phyloP scores from a whole-genome alignment of 1,140 invertebrate genomes.

The Drosophila busckii region DNA sequence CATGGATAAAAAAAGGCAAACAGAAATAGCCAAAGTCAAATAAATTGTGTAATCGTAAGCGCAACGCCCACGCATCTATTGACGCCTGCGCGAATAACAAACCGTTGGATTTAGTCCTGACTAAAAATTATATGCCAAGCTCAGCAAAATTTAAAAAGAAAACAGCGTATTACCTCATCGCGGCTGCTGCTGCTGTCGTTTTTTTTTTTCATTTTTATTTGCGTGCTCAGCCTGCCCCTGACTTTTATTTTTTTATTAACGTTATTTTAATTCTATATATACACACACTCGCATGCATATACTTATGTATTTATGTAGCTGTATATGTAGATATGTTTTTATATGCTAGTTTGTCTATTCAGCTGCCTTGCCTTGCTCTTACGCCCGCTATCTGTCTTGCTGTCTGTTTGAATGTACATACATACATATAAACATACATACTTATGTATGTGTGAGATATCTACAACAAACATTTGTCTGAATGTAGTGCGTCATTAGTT shows the following conservation, averaged over 20 bases:
- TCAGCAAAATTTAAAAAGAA: too few species aligned
- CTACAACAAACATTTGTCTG: too few species aligned
- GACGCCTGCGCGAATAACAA: conserved; percentile 60
- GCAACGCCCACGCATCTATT: conserved; percentile 16
- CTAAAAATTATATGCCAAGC: too few species aligned
- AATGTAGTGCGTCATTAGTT: too few species aligned
- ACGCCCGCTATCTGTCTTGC: not conserved
- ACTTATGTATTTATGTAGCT: conserved; percentile 49
- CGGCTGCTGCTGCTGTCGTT: conserved; percentile 37
- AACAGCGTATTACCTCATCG: conserved; percentile 69
- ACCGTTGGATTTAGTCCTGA: too few species aligned
- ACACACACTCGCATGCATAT: conserved; percentile 49
- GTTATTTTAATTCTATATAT: conserved; percentile 40
- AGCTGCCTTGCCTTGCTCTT: conserved; percentile 8
- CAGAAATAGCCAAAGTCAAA: conserved; percentile 18
- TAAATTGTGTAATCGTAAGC: conserved; percentile 55
- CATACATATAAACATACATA: not conserved
- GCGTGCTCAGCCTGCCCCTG: conserved; percentile 61
- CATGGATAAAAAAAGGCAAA: conserved; percentile 27
- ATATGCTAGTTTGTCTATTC: conserved; percentile 27
- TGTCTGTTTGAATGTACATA: conserved; percentile 13
- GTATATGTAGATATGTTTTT: conserved; percentile 1
- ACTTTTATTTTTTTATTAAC: conserved; percentile 58
- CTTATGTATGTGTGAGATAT: not conserved
- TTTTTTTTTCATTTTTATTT: conserved; percentile 36